Conservation (phyloP, 92 coral and sea anemone genomes). For the Heliopora coerulea region DNA sequence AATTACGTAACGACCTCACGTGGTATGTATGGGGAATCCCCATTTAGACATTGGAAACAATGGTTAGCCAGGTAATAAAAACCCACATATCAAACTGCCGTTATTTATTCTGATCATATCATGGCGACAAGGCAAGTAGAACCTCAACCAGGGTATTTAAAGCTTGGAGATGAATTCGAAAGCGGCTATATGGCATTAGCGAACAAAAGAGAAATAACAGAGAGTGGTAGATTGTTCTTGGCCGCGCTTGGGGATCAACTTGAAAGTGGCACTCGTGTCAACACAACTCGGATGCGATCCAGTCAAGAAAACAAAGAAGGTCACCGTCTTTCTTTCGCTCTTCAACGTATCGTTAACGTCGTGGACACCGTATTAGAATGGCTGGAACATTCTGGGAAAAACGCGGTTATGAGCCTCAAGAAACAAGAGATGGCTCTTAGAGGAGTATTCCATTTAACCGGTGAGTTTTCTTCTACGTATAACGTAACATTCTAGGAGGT, state of each 20-base stretch:
- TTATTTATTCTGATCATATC: no score
- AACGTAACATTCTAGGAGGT: no score
- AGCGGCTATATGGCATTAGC: background rate
- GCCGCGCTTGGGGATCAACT: background rate
- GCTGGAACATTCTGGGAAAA: constrained; percentile 11
- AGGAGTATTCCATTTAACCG: constrained; percentile 16
- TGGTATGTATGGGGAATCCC: no score
- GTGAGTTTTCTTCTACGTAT: background rate
- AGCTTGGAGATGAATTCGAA: constrained; percentile 1
- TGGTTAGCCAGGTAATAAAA: no score
- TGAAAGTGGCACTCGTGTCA: background rate
- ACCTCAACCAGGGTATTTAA: background rate
- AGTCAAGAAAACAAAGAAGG: background rate
- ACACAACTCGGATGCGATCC: background rate
- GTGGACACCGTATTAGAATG: constrained; percentile 10
- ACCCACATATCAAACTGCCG: no score
- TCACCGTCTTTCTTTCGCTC: background rate
- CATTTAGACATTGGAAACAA: no score
- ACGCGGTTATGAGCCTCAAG: background rate
- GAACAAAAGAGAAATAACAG: background rate
- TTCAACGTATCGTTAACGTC: background rate
- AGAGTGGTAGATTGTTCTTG: background rate
- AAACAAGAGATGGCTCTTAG: constrained; percentile 13
- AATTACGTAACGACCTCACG: no score
- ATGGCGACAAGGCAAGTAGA: background rate